Base-by-base conservation (phyloP, 1,140 invertebrate species). In the Linepithema humile region DNA sequence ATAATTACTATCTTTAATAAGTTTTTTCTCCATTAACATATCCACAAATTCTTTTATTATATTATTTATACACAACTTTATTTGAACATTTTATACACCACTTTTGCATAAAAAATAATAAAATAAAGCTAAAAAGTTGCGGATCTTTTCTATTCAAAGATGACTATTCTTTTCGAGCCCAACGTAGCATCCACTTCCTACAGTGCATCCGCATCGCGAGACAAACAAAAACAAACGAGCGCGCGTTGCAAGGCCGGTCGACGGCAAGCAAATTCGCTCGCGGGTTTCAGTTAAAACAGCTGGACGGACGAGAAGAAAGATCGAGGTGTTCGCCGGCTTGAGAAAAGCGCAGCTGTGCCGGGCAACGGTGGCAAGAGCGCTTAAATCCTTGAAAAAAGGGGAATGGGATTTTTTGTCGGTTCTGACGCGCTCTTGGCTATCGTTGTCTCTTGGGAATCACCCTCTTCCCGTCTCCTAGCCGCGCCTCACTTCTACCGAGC, bases 331-430 rank as follows among this genome's bases (percentile, higher is more conserved):
- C 23, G 64, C 26, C 45, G 64, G 60, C 75, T 73, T 84, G 87
- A 87, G 85, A 88, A 88, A 75, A 59, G 69, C 64, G 70, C 83
- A 85, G 75, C 67, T 84, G 82, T 29, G 48, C 65, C 35, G 67
- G 35, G 48, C 32, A 72, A 3, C 50, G 29, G 59, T 78, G 29
- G 74, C 85, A 70, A 69, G 69, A 86, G 40, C 87, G 84, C 64
- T 88, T 82, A 88, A 89, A 88, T 82, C 84, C 75, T 23, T 75
- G 43, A 84, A 57, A 69, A 85, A 62, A 82, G 10, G 26, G n/a
- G 55, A 43, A 82, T 72, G 29, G 7, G 43, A 62, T 72, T 85
- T 82, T 75, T 74, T 53, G 45, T 2, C 10, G 43, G 32, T 48
- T 23, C 57, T 12, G 85, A 64, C 65, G 64, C 40, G 67, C 67